These are phyloP conservation scores for Bufotes viridis DNA, from an alignment of 2,797 vertebrate species.

Conservation along the genomic window DNA sequence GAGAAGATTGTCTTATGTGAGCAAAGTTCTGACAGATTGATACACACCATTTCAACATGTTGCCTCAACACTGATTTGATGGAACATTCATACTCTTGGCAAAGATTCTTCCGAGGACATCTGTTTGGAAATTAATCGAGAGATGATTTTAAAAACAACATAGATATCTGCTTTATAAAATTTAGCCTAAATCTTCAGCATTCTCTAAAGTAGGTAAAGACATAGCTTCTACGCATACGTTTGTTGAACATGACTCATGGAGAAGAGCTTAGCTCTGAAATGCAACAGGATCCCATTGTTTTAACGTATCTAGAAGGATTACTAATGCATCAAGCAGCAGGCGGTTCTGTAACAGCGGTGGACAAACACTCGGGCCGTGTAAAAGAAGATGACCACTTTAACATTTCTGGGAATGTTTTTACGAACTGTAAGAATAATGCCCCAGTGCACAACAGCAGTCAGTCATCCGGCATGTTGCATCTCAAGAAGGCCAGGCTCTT, in stretches of 20 bases:
- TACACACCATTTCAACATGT: constrained; percentile 27
- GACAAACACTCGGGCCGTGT: constrained; percentile 86
- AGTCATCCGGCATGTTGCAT: constrained; percentile 87
- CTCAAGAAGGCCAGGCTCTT: constrained; percentile 95
- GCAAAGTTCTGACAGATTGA: not conserved
- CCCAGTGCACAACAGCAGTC: constrained; percentile 79
- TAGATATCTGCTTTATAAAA: constrained; percentile 61
- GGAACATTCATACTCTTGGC: constrained; percentile 61
- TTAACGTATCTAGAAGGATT: constrained; percentile 99
- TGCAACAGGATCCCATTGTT: constrained; percentile 99
- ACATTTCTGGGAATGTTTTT: constrained; percentile 79
- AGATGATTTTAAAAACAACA: constrained; percentile 63
- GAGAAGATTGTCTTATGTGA: not conserved
- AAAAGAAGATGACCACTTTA: constrained; percentile 87
- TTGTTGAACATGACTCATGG: constrained; percentile 99
- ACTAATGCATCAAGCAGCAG: constrained; percentile 99
- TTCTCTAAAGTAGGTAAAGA: constrained; percentile 68
- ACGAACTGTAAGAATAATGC: constrained; percentile 85
- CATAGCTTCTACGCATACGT: constrained; percentile 76
- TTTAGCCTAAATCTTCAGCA: constrained; percentile 64
- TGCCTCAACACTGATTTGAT: constrained; percentile 28
- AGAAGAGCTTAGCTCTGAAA: constrained; percentile 99
- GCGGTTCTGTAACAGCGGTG: constrained; percentile 89
- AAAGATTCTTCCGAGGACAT: constrained; percentile 65
- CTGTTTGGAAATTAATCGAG: constrained; percentile 64